Conservation (phyloP, 2,113 vertebrate species). For the Alouatta palliata region DNA sequence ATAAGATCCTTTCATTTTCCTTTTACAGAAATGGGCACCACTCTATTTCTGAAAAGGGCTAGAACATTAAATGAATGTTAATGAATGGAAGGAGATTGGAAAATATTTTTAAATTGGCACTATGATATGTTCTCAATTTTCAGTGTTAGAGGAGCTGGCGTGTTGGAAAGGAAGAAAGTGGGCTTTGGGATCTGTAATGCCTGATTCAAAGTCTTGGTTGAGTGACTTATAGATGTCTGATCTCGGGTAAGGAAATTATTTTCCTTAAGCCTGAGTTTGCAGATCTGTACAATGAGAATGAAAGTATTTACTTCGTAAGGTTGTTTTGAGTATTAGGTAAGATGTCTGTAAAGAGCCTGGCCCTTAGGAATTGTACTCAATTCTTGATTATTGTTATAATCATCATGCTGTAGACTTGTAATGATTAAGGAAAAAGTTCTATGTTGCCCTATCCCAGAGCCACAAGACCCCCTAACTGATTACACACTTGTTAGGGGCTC, state of each 20-base stretch:
- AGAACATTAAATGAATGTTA: neutral
- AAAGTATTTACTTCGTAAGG: neutral
- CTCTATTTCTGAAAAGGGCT: constrained; percentile 17
- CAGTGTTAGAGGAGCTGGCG: neutral
- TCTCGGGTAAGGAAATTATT: neutral
- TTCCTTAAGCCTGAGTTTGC: neutral
- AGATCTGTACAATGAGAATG: constrained; percentile 1
- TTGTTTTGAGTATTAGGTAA: constrained; percentile 23
- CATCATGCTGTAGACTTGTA: neutral
- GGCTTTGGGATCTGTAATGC: neutral
- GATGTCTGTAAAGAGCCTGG: neutral
- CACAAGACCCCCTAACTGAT: neutral
- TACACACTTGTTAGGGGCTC: neutral
- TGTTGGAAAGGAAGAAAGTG: neutral
- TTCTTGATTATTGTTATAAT: neutral
- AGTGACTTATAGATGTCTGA: neutral
- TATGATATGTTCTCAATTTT: neutral
- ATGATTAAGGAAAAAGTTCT: neutral
- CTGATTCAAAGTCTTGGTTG: neutral
- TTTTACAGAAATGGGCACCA: neutral
- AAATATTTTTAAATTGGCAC: neutral
- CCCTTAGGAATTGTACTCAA: neutral
- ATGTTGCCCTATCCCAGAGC: neutral
- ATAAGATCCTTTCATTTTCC: neutral
- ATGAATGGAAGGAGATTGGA: neutral